phyloP scores from a whole-genome alignment of 2,113 vertebrate genomes.

The Fulmarus glacialis region DNA sequence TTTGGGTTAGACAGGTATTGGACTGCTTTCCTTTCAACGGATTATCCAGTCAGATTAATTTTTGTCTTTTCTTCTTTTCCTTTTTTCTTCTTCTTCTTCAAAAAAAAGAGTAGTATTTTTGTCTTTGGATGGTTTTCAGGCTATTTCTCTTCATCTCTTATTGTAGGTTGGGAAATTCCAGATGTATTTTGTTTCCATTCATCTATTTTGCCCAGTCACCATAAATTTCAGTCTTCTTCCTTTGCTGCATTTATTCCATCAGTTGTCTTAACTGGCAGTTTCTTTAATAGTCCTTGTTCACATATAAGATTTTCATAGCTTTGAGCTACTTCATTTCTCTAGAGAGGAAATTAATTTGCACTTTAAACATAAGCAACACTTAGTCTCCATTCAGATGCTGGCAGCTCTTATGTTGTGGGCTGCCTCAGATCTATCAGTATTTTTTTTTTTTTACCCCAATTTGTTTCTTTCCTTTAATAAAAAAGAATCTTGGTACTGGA shows the following conservation, averaged over 20 bases:
- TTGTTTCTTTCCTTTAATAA: background rate
- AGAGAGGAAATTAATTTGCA: slow-evolving; percentile 58
- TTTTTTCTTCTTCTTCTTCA: background rate
- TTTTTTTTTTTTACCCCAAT: background rate
- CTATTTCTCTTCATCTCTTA: background rate
- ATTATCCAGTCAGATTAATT: background rate
- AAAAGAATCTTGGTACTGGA: background rate
- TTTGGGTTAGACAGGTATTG: background rate
- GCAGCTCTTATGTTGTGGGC: background rate
- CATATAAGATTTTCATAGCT: slow-evolving; percentile 17
- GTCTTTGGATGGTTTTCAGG: background rate
- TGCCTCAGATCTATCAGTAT: background rate
- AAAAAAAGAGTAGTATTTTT: background rate
- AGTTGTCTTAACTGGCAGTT: slow-evolving; percentile 40
- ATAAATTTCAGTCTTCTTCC: slow-evolving; percentile 11
- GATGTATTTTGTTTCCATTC: slow-evolving; percentile 22
- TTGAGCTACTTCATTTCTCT: slow-evolving; percentile 44
- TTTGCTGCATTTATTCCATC: slow-evolving; percentile 16
- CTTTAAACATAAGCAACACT: slow-evolving; percentile 51
- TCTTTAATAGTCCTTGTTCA: slow-evolving; percentile 27
- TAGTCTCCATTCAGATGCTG: background rate
- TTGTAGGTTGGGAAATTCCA: background rate
- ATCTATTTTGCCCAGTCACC: slow-evolving; percentile 48
- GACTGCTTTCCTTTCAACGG: background rate
- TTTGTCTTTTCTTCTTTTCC: background rate